Evolutionary conservation across 2,113 vertebrate genomes (phyloP).

Genomic region (Thryonomys swinderianus): DNA sequence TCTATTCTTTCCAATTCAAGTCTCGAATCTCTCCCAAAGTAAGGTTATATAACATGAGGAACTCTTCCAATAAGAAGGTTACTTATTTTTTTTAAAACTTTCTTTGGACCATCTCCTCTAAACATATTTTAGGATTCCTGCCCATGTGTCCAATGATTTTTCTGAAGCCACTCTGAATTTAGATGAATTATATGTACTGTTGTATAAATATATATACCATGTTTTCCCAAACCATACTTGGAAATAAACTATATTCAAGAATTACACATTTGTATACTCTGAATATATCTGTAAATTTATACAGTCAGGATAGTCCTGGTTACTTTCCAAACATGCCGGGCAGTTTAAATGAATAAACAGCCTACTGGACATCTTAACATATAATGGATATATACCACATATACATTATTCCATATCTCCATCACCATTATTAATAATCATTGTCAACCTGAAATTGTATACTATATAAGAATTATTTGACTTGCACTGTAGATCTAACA

Average conservation of each 20-base stretch:
- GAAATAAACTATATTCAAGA: conserved; percentile 4
- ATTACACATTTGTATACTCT: not conserved
- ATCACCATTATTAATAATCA: conserved; percentile 29
- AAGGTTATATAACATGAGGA: conserved; percentile 65
- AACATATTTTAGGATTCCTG: conserved; percentile 45
- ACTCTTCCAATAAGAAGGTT: conserved; percentile 57
- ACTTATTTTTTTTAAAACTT: conserved; percentile 73
- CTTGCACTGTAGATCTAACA: not conserved
- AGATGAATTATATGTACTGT: conserved; percentile 30
- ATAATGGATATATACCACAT: not conserved
- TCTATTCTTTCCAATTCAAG: conserved; percentile 77
- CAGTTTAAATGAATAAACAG: not conserved
- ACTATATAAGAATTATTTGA: not conserved
- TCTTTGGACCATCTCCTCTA: conserved; percentile 17
- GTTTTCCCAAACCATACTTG: not conserved
- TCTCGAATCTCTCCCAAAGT: conserved; percentile 69
- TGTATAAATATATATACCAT: not conserved
- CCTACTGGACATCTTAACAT: not conserved
- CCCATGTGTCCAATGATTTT: conserved; percentile 15
- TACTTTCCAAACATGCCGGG: not conserved
- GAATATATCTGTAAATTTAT: not conserved
- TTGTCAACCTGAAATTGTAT: not conserved
- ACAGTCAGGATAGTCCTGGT: not conserved
- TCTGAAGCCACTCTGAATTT: not conserved
- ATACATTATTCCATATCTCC: not conserved